Percentiles rank a stretch among this genome's conserved stretches.
These are phyloP conservation scores for Drosophila neutralis DNA, from an alignment of 2,888 invertebrate genomes.

Conservation along the genomic window DNA sequence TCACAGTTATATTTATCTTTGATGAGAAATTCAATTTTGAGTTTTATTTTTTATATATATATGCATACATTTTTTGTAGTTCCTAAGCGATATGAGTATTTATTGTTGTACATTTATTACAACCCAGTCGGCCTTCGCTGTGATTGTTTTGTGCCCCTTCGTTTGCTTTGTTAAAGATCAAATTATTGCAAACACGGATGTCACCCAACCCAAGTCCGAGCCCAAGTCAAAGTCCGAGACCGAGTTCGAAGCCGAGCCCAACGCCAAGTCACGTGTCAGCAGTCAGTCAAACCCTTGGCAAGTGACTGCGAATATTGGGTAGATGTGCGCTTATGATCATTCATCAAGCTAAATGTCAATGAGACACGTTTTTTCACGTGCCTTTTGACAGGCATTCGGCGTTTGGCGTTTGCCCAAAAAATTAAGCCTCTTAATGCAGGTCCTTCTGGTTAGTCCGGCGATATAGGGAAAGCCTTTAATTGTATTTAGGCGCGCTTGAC, in stretches of 20 bases:
- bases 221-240: constrained; percentile 1
- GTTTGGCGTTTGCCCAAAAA: constrained; percentile 51
- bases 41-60: neutral
- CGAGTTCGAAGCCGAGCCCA: neutral
- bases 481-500: constrained; percentile 71
- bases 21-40: neutral
- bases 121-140: neutral
- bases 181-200: constrained; percentile 39
- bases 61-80: neutral
- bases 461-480: constrained; percentile 62
- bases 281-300: constrained; percentile 67
- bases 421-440: constrained; percentile 76
- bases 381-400: constrained; percentile 67
- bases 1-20: neutral
- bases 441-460: constrained; percentile 44
- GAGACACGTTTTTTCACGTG: constrained; percentile 79
- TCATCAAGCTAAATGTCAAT: constrained; percentile 79
- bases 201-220: constrained; percentile 10
- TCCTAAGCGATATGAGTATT: neutral
- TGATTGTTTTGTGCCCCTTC: neutral
- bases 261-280: constrained; percentile 70
- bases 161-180: constrained; percentile 21
- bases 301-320: constrained; percentile 35
- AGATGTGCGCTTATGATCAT: constrained; percentile 60
- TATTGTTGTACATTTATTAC: neutral